A percentile compares a stretch with the other conserved stretches of the same genome.
Conservation (phyloP, 1,140 invertebrate species). For the Philotrypesis tridentata region DNA sequence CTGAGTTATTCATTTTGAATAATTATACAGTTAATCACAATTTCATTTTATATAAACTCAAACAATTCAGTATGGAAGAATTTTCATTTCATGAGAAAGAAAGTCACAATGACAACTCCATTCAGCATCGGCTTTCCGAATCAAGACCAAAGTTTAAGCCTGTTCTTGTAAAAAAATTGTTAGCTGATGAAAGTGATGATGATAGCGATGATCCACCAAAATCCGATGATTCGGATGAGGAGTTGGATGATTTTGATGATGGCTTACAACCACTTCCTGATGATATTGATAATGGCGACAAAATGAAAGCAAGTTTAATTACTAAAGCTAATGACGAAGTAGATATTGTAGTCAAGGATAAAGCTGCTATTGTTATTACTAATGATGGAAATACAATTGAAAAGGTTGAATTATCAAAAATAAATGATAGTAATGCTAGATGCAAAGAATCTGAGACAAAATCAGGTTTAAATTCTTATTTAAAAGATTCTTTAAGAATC, state of each 20-base stretch:
- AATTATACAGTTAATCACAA: too few species aligned
- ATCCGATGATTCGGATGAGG: slow-evolving; percentile 51
- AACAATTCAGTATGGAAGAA: slow-evolving; percentile 54
- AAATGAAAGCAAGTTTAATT: not conserved
- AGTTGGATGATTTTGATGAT: slow-evolving; percentile 52
- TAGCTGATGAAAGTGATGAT: slow-evolving; percentile 56
- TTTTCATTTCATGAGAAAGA: slow-evolving; percentile 49
- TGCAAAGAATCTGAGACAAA: slow-evolving; percentile 34
- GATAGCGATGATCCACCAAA: slow-evolving; percentile 55
- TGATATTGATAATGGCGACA: not conserved
- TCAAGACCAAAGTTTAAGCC: slow-evolving; percentile 61
- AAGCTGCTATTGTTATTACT: not conserved
- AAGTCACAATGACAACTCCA: slow-evolving; percentile 45
- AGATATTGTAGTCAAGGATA: not conserved
- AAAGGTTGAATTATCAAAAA: slow-evolving; percentile 4
- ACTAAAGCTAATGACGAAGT: slow-evolving; percentile 5
- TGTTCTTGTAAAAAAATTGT: slow-evolving; percentile 57
- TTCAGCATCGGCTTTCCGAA: slow-evolving; percentile 41
- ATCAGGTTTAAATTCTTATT: slow-evolving; percentile 22
- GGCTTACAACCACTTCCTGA: slow-evolving; percentile 45
- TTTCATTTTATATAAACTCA: not conserved
- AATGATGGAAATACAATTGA: not conserved
- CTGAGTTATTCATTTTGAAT: too few species aligned
- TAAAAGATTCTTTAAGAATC: slow-evolving; percentile 34
- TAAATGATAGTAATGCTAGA: not conserved